Percentiles rank a stretch among this genome's conserved stretches.
Evolutionary conservation across 2,113 vertebrate species (phyloP).

Genomic region (Psittacus erithacus): DNA sequence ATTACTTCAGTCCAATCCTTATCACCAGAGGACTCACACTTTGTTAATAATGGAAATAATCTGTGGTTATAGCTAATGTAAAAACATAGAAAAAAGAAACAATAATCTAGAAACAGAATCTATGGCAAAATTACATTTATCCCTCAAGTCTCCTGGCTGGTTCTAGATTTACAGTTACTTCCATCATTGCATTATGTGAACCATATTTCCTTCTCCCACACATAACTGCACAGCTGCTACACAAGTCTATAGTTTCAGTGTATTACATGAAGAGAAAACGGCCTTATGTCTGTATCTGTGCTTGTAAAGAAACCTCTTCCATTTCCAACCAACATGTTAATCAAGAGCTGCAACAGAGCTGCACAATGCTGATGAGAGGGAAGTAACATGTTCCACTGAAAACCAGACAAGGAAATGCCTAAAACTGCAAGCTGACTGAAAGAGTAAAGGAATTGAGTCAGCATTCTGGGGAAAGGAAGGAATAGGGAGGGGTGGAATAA

Average conservation of each 20-base stretch:
- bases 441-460: slow-evolving; percentile 58
- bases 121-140: not conserved
- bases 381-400: slow-evolving; percentile 6
- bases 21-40: slow-evolving; percentile 81
- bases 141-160: not conserved
- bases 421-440: slow-evolving; percentile 39
- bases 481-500: slow-evolving; percentile 21
- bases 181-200: not conserved
- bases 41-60: slow-evolving; percentile 80
- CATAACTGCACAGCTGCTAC: not conserved
- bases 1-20: slow-evolving; percentile 78
- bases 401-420: slow-evolving; percentile 25
- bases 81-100: slow-evolving; percentile 68
- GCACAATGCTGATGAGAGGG: not conserved
- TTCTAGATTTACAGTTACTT: not conserved
- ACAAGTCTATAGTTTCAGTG: not conserved
- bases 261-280: not conserved
- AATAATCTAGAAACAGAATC: not conserved
- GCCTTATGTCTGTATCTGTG: not conserved
- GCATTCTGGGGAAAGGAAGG: slow-evolving; percentile 41
- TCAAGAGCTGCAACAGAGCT: not conserved
- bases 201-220: not conserved
- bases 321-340: not conserved
- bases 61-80: slow-evolving; percentile 81
- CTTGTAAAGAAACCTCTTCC: not conserved